Conservation (phyloP, 2,113 vertebrate genomes). For the Notechis scutatus region DNA sequence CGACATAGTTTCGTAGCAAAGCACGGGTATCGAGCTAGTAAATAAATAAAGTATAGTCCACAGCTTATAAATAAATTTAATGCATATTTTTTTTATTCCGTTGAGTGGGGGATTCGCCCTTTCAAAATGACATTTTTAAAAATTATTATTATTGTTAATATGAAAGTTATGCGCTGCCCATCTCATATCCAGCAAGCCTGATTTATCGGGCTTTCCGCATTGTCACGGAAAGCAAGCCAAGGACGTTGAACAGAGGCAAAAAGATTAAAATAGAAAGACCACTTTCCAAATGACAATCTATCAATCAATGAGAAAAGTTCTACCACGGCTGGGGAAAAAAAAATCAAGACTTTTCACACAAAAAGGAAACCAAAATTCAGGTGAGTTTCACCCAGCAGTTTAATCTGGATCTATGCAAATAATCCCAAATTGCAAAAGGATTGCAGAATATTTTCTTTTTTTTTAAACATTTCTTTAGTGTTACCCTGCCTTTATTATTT, state of each 20-base stretch:
- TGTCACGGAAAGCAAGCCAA: neutral
- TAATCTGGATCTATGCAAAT: neutral
- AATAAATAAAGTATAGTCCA: neutral
- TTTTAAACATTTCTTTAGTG: no score
- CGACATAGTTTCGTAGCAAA: no score
- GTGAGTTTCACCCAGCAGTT: neutral
- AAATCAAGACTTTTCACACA: neutral
- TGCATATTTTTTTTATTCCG: neutral
- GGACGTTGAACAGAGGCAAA: neutral
- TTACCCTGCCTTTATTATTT: no score
- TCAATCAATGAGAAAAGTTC: neutral
- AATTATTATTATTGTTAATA: no score
- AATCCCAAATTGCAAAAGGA: neutral
- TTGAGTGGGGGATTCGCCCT: neutral
- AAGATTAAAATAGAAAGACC: neutral
- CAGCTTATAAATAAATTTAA: neutral
- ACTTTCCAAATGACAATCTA: neutral
- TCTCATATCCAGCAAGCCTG: no score
- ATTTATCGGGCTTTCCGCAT: neutral
- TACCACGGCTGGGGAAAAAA: neutral
- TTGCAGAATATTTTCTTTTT: neutral
- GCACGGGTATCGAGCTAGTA: no score
- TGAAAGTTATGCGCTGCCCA: no score
- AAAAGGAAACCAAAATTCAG: neutral
- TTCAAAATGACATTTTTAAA: neutral